These are phyloP conservation scores for Parnassius smintheus DNA, from an alignment of 2,888 invertebrate genomes.

Conservation along the genomic window DNA sequence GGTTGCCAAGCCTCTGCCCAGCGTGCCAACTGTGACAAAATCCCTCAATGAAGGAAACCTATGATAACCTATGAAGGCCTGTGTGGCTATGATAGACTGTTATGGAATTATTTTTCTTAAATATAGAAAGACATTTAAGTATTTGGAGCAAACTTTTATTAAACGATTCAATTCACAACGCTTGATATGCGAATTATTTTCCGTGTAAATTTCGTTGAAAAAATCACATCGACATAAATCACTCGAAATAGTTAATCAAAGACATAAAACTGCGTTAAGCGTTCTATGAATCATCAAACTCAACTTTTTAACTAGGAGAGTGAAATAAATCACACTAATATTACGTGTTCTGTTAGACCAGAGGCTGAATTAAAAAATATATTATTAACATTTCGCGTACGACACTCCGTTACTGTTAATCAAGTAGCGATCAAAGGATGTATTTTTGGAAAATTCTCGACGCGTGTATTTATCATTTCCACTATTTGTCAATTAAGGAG, in stretches of 20 bases:
- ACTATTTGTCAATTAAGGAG: slow-evolving; percentile 80
- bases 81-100: too few relatives aligned
- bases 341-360: slow-evolving; percentile 53
- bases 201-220: slow-evolving; percentile 13
- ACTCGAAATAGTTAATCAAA: slow-evolving; percentile 27
- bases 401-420: slow-evolving; percentile 69
- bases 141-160: too few relatives aligned
- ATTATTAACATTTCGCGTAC: slow-evolving; percentile 73
- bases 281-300: slow-evolving; percentile 39
- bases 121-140: too few relatives aligned
- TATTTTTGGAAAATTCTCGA: slow-evolving; percentile 74
- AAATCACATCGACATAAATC: slow-evolving; percentile 8
- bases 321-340: slow-evolving; percentile 61
- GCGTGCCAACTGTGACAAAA: too few relatives aligned
- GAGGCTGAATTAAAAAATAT: slow-evolving; percentile 73
- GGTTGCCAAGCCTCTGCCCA: too few relatives aligned
- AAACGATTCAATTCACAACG: not conserved
- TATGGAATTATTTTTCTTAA: too few relatives aligned
- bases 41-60: too few relatives aligned
- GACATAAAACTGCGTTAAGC: slow-evolving; percentile 41
- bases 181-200: slow-evolving; percentile 4
- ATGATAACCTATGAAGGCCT: too few relatives aligned
- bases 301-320: slow-evolving; percentile 41
- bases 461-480: slow-evolving; percentile 76
- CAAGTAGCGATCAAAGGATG: slow-evolving; percentile 74